Conservation (phyloP, 2,888 invertebrate species). For the Dermolepida albohirtum region DNA sequence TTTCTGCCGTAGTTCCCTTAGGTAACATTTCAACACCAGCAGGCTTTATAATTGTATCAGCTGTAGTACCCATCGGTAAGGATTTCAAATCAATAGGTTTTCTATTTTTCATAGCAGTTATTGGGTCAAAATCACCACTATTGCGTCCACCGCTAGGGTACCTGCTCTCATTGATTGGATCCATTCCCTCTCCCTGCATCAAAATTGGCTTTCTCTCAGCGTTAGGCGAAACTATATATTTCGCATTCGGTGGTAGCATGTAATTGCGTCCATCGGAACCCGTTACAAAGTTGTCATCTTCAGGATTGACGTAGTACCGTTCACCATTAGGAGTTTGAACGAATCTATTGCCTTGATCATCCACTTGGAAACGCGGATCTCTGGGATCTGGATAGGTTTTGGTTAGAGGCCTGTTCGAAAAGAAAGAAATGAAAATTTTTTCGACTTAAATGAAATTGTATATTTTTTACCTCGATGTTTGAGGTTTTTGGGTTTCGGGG, state of each 20-base stretch:
- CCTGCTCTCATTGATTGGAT: constrained; percentile 12
- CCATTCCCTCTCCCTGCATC: constrained; percentile 7
- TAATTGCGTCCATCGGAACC: constrained; percentile 35
- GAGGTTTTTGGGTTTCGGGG: constrained; percentile 15
- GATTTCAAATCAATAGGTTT: constrained; percentile 19
- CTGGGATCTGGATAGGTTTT: constrained; percentile 1
- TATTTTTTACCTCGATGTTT: constrained; percentile 21
- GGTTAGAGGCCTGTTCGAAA: constrained; percentile 1
- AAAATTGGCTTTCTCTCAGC: constrained; percentile 30
- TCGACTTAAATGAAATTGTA: too few species aligned
- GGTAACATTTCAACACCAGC: constrained; percentile 18
- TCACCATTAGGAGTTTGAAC: constrained; percentile 30
- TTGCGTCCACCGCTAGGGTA: constrained; percentile 7
- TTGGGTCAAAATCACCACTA: constrained; percentile 33
- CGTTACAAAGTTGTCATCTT: constrained; percentile 38
- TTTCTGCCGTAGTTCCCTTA: constrained; percentile 19
- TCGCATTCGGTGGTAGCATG: constrained; percentile 37
- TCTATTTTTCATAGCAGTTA: constrained; percentile 25
- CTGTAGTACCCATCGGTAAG: constrained; percentile 35
- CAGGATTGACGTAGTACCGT: constrained; percentile 35
- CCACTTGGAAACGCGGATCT: constrained; percentile 37
- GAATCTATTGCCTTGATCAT: constrained; percentile 31
- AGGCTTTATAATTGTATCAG: constrained; percentile 10
- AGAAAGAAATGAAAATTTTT: neutral
- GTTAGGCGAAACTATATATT: constrained; percentile 35